Base-by-base conservation (phyloP, 2,797 vertebrate genomes). In the Lithobates sylvaticus region DNA sequence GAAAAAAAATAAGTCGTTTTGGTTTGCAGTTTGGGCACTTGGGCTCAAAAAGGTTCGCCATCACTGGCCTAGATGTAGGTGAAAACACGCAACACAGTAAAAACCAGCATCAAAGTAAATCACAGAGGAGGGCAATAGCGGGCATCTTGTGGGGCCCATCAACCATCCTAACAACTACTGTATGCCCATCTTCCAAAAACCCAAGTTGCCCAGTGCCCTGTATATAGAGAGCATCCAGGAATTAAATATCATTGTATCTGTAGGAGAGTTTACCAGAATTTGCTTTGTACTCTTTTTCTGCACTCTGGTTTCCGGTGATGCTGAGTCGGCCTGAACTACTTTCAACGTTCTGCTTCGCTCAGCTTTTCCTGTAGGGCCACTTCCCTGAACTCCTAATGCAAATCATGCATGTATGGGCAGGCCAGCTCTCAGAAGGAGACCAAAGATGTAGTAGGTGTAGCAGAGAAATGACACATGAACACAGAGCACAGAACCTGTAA, bases 301-400 rank as follows among this genome's bases (percentile, higher is more conserved):
- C 0, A 36, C 73, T 72, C 65, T 61, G 77, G 64, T 76, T 74
- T 81, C 71, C 71, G 73, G 34, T 47, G 61, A 2, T 65, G 61
- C 21, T 26, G 61, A 23, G 61, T 26, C 61, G 75, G 32, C 18
- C 50, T 84, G 65, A 39, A 77, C 67, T 73, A 77, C 75, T 81
- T 68, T 77, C 68, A 72, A 10, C 26, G 9, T 34, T n/a, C 16
- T 68, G 69, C 77, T 26, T 68, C 47, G 71, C 34, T 76, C 54
- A 44, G 50, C 78, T 67, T 84, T 84, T 82, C 83, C 79, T 86
- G 84, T 50, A 26, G 69, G 16, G 50, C 39, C 23, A 23, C 78
- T 78, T 84, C 75, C 71, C 83, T 85, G 78, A 71, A 79, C 61
- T 82, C 65, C 26, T 34, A 54, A 80, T 70, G 78, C 42, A 80